Evolutionary conservation across 1,140 invertebrate genomes (phyloP).

Genomic region (Adoxophyes honmai): DNA sequence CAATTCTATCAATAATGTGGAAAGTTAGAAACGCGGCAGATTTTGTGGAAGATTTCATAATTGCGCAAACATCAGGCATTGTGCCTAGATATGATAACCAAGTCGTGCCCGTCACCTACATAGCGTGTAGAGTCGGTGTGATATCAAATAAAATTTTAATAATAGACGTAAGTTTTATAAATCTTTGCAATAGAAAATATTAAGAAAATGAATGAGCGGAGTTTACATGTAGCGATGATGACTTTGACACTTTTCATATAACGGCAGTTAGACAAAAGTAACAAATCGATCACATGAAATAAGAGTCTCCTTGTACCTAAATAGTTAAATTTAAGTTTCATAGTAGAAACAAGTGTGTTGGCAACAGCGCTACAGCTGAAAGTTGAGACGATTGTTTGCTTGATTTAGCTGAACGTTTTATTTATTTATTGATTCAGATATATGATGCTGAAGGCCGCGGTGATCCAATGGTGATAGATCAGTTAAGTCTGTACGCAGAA

Average conservation of each 20-base stretch:
- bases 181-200: not conserved
- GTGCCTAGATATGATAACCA: conserved; percentile 56
- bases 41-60: conserved; percentile 64
- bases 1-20: conserved; percentile 64
- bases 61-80: conserved; percentile 49
- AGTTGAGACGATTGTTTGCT: no score
- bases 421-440: conserved; percentile 41
- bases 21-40: conserved; percentile 57
- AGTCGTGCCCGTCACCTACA: conserved; percentile 62
- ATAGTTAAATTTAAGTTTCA: no score
- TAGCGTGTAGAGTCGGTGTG: conserved; percentile 60
- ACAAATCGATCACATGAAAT: no score
- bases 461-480: conserved; percentile 55
- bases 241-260: no score
- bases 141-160: conserved; percentile 45
- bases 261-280: no score
- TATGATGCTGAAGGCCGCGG: conserved; percentile 60
- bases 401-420: not conserved
- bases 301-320: no score
- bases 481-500: conserved; percentile 54
- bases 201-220: no score
- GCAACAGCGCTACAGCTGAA: no score
- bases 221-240: no score
- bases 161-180: conserved; percentile 50
- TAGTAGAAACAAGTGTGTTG: no score